phyloP scores from a whole-genome alignment of 2,888 invertebrate genomes.

The Andrena haemorrhoa region DNA sequence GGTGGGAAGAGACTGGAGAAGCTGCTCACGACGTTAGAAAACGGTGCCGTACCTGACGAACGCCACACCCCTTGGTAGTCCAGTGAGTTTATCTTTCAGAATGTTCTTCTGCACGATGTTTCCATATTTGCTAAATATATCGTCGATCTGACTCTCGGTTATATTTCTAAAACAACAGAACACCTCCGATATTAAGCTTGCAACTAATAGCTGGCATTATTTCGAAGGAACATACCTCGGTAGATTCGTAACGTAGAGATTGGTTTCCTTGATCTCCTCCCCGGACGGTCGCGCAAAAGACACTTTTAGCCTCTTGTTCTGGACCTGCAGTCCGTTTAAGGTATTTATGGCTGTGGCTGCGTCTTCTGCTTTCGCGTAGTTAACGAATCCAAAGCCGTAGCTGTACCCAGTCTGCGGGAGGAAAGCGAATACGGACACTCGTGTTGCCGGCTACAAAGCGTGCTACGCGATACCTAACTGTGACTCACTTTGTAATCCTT shows the following conservation, averaged over 20 bases:
- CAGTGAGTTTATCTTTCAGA: slow-evolving; percentile 94
- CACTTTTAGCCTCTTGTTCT: slow-evolving; percentile 97
- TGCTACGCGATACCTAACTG: too few species aligned
- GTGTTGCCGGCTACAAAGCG: background rate
- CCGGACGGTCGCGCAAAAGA: slow-evolving; percentile 96
- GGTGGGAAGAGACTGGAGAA: background rate
- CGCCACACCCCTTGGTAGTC: slow-evolving; percentile 95
- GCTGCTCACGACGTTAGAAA: background rate
- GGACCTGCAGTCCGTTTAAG: slow-evolving; percentile 94
- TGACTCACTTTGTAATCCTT: slow-evolving; percentile 92
- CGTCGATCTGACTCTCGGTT: slow-evolving; percentile 93
- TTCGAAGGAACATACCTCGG: slow-evolving; percentile 87
- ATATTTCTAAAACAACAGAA: slow-evolving; percentile 86
- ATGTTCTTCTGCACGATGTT: slow-evolving; percentile 97
- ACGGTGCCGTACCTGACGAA: slow-evolving; percentile 91
- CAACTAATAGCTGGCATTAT: background rate
- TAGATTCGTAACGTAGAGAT: slow-evolving; percentile 96
- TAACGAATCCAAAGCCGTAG: slow-evolving; percentile 98
- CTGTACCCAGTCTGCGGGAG: slow-evolving; percentile 94
- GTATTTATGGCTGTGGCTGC: slow-evolving; percentile 94
- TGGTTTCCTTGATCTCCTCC: slow-evolving; percentile 96
- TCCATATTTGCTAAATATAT: slow-evolving; percentile 95
- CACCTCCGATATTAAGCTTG: background rate
- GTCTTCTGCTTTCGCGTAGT: slow-evolving; percentile 94
- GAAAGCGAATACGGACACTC: slow-evolving; percentile 39